Evolutionary conservation across 2,888 invertebrate genomes (phyloP).

Genomic region (Ectropis crepuscularia): DNA sequence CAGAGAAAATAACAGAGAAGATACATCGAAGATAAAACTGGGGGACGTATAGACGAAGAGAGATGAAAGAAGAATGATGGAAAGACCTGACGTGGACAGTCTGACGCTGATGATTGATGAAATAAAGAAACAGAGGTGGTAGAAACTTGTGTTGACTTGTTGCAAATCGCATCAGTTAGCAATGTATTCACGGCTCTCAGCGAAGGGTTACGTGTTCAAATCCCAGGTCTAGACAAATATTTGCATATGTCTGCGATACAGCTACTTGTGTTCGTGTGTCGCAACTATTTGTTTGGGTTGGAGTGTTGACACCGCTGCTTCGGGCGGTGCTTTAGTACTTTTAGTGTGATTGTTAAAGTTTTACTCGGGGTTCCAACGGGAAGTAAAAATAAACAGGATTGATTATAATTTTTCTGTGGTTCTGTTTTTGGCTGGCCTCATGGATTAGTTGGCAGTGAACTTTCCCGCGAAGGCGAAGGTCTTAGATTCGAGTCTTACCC

Average conservation of each 20-base stretch:
- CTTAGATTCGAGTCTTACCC: no score
- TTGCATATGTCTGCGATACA: constrained; percentile 39
- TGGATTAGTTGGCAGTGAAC: no score
- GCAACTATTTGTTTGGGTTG: constrained; percentile 40
- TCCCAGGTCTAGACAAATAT: constrained; percentile 40
- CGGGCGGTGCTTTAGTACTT: constrained; percentile 31
- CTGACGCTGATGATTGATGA: no score
- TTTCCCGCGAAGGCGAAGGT: no score
- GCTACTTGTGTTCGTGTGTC: constrained; percentile 32
- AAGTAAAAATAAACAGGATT: constrained; percentile 23
- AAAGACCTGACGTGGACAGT: no score
- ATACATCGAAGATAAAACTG: no score
- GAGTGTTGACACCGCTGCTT: constrained; percentile 38
- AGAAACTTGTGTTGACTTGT: neutral
- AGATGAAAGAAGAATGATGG: no score
- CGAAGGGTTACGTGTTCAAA: constrained; percentile 39
- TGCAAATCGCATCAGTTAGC: constrained; percentile 7
- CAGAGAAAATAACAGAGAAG: no score
- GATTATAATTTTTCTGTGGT: constrained; percentile 19
- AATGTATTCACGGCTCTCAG: constrained; percentile 33
- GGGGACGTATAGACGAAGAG: no score
- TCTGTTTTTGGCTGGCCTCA: neutral
- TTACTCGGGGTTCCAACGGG: constrained; percentile 20
- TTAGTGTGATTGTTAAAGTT: constrained; percentile 35
- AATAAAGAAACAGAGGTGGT: neutral